Conservation (phyloP, 2,888 invertebrate species). For the Hoplodrina blanda region DNA sequence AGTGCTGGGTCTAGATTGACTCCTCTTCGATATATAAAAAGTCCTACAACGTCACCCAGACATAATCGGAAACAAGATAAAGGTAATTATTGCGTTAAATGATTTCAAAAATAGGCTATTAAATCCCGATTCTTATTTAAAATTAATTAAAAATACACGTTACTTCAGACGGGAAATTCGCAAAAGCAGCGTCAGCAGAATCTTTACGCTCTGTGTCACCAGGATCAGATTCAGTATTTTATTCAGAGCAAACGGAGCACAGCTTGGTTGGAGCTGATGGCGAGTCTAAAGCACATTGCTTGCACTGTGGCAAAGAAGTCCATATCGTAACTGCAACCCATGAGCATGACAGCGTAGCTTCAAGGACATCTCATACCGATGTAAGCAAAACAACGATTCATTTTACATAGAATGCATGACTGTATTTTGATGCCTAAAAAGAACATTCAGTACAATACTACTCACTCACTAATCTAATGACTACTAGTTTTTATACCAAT, state of each 20-base stretch:
- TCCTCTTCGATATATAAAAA: constrained; percentile 85
- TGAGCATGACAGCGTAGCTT: constrained; percentile 84
- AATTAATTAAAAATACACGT: constrained; percentile 26
- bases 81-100: constrained; percentile 69
- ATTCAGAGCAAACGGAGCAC: constrained; percentile 94
- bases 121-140: neutral
- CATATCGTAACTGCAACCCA: constrained; percentile 90
- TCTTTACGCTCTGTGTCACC: constrained; percentile 97
- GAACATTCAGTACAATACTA: neutral
- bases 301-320: constrained; percentile 96
- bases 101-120: neutral
- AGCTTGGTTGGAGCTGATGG: constrained; percentile 88
- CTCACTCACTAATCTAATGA: too few species aligned
- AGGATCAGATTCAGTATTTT: constrained; percentile 97
- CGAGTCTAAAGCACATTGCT: constrained; percentile 93
- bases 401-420: neutral
- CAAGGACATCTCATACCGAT: constrained; percentile 86
- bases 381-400: constrained; percentile 70
- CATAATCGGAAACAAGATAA: constrained; percentile 86
- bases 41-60: constrained; percentile 89
- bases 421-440: neutral
- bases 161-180: constrained; percentile 84
- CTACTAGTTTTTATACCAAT: neutral
- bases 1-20: constrained; percentile 87
- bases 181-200: constrained; percentile 96